Conservation (phyloP, 2,113 vertebrate species). For the Hippocampus barbouri region DNA sequence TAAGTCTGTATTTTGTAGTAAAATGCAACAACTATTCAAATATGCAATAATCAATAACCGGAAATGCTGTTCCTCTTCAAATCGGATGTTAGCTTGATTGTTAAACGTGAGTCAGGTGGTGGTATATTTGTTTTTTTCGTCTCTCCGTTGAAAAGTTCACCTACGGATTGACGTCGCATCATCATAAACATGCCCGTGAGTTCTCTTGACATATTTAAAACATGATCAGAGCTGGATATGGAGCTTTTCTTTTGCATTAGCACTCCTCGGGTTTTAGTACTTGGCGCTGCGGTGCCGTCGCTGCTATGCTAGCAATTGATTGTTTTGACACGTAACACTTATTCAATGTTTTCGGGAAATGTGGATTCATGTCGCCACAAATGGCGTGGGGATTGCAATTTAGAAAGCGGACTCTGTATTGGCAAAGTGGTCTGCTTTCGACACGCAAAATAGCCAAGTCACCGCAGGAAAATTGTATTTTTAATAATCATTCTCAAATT, state of each 20-base stretch:
- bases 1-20: background rate
- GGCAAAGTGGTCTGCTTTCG: too few relatives aligned
- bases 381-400: background rate
- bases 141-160: background rate
- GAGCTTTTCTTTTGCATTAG: background rate
- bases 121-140: background rate
- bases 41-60: background rate
- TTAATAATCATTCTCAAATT: too few relatives aligned
- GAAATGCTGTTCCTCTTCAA: constrained; percentile 4
- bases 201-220: background rate
- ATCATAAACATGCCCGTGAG: constrained; percentile 51
- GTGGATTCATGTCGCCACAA: background rate
- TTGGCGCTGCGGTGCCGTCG: background rate
- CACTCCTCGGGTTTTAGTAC: background rate
- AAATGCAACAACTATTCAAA: background rate
- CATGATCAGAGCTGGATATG: accelerated
- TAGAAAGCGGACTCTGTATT: background rate
- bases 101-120: background rate
- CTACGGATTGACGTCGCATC: background rate
- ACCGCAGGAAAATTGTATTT: too few relatives aligned
- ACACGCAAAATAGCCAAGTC: too few relatives aligned
- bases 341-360: background rate
- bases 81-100: background rate
- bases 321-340: background rate
- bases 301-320: background rate